These are phyloP conservation scores for Dinomys branickii DNA, from an alignment of 2,113 vertebrate species.

Conservation along the genomic window DNA sequence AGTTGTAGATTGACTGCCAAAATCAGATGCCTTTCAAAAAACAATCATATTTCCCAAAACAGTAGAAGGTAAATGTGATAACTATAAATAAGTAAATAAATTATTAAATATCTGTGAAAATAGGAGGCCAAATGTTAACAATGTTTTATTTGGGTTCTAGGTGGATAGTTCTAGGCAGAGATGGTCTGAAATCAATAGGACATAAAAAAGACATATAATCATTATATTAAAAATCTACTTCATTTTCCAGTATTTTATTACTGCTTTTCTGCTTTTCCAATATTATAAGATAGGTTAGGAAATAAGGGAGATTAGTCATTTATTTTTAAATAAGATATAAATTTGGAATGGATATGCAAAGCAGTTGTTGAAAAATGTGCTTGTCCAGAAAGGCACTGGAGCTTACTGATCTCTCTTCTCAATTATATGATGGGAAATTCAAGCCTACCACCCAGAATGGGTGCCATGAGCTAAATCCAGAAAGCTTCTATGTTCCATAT, in stretches of 20 bases:
- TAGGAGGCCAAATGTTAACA: neutral
- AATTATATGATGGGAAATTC: neutral
- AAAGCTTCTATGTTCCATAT: neutral
- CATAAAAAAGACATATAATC: conserved; percentile 17
- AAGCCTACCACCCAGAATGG: neutral
- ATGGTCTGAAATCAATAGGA: neutral
- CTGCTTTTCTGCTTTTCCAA: conserved; percentile 26
- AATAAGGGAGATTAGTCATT: neutral
- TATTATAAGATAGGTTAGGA: neutral
- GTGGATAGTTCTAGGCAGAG: neutral
- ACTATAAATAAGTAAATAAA: neutral
- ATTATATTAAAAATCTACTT: neutral
- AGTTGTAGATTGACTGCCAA: neutral
- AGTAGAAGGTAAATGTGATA: neutral
- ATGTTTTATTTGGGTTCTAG: neutral
- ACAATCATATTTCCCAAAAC: neutral
- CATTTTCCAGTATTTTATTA: conserved; percentile 48
- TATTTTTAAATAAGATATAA: neutral
- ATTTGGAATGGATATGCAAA: neutral
- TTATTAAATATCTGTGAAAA: neutral
- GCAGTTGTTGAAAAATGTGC: neutral
- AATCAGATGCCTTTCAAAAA: neutral
- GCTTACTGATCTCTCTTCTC: neutral
- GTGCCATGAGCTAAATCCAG: neutral
- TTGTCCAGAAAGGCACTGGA: neutral